phyloP scores from a whole-genome alignment of 1,140 invertebrate species.

The Trinorchestia longiramus region DNA sequence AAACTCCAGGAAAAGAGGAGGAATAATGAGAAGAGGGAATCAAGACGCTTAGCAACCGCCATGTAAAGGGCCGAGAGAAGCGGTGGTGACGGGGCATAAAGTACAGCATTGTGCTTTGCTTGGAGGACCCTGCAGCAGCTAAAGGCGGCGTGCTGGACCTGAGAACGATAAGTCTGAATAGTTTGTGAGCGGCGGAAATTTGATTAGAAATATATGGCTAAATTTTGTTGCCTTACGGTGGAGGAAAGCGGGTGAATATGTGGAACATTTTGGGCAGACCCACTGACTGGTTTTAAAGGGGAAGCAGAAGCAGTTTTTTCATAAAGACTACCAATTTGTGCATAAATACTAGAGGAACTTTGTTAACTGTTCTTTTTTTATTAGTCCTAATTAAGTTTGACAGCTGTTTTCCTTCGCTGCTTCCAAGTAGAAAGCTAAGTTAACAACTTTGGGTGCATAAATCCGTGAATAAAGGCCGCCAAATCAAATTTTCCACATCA shows the following conservation, averaged over 20 bases:
- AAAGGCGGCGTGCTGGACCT: neutral
- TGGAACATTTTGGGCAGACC: neutral
- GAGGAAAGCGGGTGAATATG: neutral
- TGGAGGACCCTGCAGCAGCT: neutral
- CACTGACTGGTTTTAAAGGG: neutral
- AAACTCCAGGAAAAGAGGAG: neutral
- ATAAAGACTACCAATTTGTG: neutral
- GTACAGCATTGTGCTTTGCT: constrained; percentile 20
- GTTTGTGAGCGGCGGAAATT: constrained; percentile 46
- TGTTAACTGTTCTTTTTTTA: neutral
- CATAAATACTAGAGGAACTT: neutral
- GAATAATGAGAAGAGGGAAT: neutral
- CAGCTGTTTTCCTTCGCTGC: neutral
- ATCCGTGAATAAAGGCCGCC: neutral
- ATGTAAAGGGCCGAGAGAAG: neutral
- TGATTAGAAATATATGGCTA: constrained; percentile 48
- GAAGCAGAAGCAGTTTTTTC: neutral
- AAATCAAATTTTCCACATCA: neutral
- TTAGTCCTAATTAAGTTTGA: neutral
- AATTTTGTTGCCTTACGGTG: constrained; percentile 18
- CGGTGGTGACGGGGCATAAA: constrained; percentile 32
- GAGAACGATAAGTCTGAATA: constrained; percentile 40
- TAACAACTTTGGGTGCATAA: neutral
- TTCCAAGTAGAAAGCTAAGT: neutral
- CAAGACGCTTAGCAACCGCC: neutral